Conservation (phyloP, 2,797 vertebrate species). For the Acridotheres tristis region DNA sequence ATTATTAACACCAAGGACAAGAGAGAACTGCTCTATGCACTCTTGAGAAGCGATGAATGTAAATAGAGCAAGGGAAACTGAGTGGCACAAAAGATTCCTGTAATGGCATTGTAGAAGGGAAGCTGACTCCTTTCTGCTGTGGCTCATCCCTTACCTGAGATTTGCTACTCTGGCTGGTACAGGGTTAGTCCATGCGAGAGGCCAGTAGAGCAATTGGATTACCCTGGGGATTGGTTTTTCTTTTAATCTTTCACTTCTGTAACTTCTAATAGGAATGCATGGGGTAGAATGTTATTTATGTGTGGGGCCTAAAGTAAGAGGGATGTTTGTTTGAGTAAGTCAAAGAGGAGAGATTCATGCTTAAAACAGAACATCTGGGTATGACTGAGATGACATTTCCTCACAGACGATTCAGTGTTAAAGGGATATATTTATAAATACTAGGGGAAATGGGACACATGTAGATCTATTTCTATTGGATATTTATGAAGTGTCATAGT, state of each 20-base stretch:
- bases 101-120: background rate
- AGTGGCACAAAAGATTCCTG: background rate
- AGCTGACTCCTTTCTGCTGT: background rate
- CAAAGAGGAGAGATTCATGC: constrained; percentile 30
- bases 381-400: background rate
- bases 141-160: background rate
- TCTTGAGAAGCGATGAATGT: background rate
- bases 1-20: background rate
- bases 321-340: constrained; percentile 64
- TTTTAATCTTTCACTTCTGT: background rate
- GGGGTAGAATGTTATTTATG: background rate
- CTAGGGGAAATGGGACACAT: background rate
- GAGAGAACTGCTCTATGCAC: background rate
- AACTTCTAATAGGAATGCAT: background rate
- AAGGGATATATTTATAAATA: constrained; percentile 49
- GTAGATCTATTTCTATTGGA: background rate
- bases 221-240: background rate
- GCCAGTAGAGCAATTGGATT: background rate
- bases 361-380: constrained; percentile 41
- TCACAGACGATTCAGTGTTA: constrained; percentile 41
- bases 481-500: constrained; percentile 54
- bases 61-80: background rate
- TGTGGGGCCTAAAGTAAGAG: constrained; percentile 28
- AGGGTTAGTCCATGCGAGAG: background rate
- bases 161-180: background rate